Percentiles rank a stretch among this genome's conserved stretches.
These are phyloP conservation scores for Rhagoletis pomonella DNA, from an alignment of 1,140 invertebrate species.

Conservation along the genomic window DNA sequence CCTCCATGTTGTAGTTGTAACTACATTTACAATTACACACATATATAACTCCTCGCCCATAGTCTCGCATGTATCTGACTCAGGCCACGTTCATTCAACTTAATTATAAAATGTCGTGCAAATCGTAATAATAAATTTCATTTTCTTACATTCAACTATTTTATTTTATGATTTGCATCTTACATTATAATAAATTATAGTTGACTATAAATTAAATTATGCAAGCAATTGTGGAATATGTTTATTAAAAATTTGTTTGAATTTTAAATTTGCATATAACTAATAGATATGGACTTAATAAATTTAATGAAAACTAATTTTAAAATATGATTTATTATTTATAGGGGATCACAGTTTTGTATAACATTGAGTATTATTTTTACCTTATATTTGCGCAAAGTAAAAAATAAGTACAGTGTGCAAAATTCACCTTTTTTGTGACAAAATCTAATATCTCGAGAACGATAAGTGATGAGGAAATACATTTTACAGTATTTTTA, in stretches of 20 bases:
- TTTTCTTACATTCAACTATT: conserved; percentile 6
- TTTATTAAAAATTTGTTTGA: not conserved
- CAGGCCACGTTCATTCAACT: not conserved
- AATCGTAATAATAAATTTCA: conserved; percentile 30
- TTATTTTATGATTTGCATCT: conserved; percentile 9
- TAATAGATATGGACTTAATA: not conserved
- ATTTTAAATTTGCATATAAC: not conserved
- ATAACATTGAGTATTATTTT: too few species aligned
- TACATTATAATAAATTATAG: conserved; percentile 17
- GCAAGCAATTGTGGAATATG: not conserved
- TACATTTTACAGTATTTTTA: too few species aligned
- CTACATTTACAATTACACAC: not conserved
- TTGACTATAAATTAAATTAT: not conserved
- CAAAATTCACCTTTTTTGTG: too few species aligned
- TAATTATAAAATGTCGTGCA: conserved; percentile 40
- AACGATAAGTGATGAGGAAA: too few species aligned
- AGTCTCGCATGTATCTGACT: not conserved
- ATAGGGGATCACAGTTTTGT: too few species aligned
- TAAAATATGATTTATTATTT: too few species aligned
- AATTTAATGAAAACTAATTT: not conserved
- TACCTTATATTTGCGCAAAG: too few species aligned
- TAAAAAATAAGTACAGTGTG: too few species aligned
- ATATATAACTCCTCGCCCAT: not conserved
- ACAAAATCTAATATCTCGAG: too few species aligned
- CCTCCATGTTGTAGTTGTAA: not conserved